Base-by-base conservation (phyloP, 2,888 invertebrate genomes). In the Embidobia sp. region DNA sequence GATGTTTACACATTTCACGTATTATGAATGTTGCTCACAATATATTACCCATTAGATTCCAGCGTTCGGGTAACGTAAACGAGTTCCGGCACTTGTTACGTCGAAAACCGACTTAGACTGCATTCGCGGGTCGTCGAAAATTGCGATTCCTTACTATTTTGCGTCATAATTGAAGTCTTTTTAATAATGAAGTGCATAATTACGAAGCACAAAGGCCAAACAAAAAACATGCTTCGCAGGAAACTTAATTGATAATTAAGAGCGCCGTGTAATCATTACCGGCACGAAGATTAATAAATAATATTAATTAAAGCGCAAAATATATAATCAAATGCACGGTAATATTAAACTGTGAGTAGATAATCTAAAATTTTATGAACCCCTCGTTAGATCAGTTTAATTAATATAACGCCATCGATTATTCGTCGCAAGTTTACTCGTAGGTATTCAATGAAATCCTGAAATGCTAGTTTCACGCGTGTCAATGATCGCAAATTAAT, bases 1-100 rank as follows among this genome's bases (percentile, higher is more conserved):
- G 67, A 57, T 48, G 57, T 67, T 67, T 57, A 55, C 57, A 57
- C 42, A 55, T 66, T 55, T 46, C 53, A 55, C 44, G 44, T 53
- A 66, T 44, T 66, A 66, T 13, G 35, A n/a, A 46, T 55, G 27
- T 35, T 16, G 15, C 42, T 22, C 0, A 18, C 2, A 44, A 40
- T 44, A 44, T 44, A 33, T 44, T 35, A 4, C 31, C 6, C 16
- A 51, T 51, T 46, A 59, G 19, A 42, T 31, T 22, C 7, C 16
- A 46, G 35, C 11, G 15, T 37, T 35, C 13, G n/a, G 10, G 3
- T 29, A n/a, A 29, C 2, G 2, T 29, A 29, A 29, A 29, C 31
- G 26, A 27, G 42, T 19, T 42, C n/a, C 3, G 13, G n/a, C 13
- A 6, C 5, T 22, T 11, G 8, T 19, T 42, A 42, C n/a, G n/a